A percentile compares a stretch with the other conserved stretches of the same genome.
These are phyloP conservation scores for Collichthys lucidus DNA, from an alignment of 2,113 vertebrate genomes.

Conservation along the genomic window DNA sequence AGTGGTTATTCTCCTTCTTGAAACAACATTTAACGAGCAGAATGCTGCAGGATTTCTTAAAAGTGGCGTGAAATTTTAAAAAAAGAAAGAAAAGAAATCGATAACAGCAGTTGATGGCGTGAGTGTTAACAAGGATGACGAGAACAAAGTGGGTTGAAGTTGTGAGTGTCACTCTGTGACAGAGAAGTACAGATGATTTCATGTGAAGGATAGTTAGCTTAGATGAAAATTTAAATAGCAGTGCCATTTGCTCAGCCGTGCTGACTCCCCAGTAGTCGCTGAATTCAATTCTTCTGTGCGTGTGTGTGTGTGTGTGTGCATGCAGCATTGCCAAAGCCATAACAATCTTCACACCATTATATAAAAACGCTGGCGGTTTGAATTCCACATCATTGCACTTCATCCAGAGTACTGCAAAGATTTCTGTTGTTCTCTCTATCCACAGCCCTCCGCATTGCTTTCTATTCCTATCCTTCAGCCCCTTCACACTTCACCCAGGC, in stretches of 20 bases:
- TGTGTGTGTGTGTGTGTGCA: background rate
- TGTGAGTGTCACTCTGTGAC: conserved; percentile 29
- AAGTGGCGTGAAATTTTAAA: conserved; percentile 42
- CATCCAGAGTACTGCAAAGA: background rate
- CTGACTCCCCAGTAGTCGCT: background rate
- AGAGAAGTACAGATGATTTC: conserved; percentile 29
- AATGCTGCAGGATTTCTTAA: conserved; percentile 15
- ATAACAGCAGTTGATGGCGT: background rate
- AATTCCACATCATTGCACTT: conserved; percentile 14
- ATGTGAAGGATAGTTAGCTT: conserved; percentile 18
- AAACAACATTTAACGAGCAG: conserved; percentile 7
- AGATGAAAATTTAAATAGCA: conserved; percentile 16
- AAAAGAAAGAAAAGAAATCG: conserved; percentile 31
- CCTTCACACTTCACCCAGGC: too few relatives aligned
- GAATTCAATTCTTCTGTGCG: conserved; percentile 1
- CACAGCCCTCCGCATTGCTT: background rate
- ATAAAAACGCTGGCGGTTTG: background rate
- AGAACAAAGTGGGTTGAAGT: conserved; percentile 28
- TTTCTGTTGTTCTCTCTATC: background rate
- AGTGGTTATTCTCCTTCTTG: conserved; percentile 17
- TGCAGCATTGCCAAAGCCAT: background rate
- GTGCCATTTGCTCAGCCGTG: background rate
- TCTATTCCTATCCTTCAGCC: too few relatives aligned
- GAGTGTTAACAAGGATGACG: conserved; percentile 16
- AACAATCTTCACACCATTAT: background rate